Percentiles rank a stretch among this genome's conserved stretches.
Evolutionary conservation across 1,140 invertebrate genomes (phyloP).

Genomic region (Helicoverpa zea): DNA sequence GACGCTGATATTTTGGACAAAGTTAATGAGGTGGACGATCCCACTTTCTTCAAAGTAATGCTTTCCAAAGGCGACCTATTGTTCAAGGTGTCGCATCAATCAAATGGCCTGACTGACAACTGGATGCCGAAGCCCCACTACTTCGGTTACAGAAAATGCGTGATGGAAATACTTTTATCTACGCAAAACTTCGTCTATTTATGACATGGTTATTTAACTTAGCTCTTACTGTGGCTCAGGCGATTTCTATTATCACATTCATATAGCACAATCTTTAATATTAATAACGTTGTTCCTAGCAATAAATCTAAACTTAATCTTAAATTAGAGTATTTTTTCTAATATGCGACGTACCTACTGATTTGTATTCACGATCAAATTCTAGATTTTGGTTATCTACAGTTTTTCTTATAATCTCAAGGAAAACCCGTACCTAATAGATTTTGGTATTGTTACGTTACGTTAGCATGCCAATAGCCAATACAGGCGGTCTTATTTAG

Average conservation of each 20-base stretch:
- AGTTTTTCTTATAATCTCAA: too few species aligned
- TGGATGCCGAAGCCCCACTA: conserved; percentile 35
- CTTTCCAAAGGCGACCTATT: conserved; percentile 22
- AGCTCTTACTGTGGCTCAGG: background rate
- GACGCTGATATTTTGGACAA: background rate
- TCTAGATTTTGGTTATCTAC: too few species aligned
- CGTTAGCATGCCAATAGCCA: background rate
- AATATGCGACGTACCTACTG: too few species aligned
- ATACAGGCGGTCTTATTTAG: background rate
- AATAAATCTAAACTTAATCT: too few species aligned
- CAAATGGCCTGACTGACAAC: conserved; percentile 52
- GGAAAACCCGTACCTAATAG: too few species aligned
- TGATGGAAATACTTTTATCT: conserved; percentile 48
- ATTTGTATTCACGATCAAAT: too few species aligned
- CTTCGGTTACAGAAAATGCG: conserved; percentile 35
- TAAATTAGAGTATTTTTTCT: too few species aligned
- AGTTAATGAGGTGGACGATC: background rate
- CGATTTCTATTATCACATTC: background rate
- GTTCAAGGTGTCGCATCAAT: conserved; percentile 52
- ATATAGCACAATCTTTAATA: too few species aligned
- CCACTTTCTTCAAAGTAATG: background rate
- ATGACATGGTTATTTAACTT: background rate
- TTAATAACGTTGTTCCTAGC: too few species aligned
- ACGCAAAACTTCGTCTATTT: conserved; percentile 28
- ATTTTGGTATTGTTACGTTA: too few species aligned